A percentile compares a stretch with the other conserved stretches of the same genome.
These are phyloP conservation scores for Phenganax marumi DNA, from an alignment of 92 coral and sea anemone species.

Conservation along the genomic window DNA sequence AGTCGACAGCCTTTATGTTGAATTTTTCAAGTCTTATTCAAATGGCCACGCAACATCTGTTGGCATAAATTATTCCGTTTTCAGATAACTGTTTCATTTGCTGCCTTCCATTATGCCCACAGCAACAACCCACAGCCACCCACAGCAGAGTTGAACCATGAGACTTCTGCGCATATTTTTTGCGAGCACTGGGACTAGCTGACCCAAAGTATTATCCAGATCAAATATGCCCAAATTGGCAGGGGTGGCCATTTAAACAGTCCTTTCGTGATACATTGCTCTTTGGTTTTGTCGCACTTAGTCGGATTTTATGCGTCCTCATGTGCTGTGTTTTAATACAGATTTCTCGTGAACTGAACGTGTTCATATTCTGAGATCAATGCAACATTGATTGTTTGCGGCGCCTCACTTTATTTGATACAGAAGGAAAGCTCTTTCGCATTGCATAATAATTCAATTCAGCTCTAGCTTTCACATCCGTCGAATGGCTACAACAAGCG, in stretches of 20 bases:
- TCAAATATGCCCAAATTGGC: constrained; percentile 13
- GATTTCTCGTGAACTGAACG: constrained; percentile 3
- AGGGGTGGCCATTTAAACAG: constrained; percentile 17
- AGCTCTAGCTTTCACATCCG: neutral
- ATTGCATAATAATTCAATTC: too few species aligned
- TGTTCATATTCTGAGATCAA: neutral
- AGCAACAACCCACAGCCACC: too few species aligned
- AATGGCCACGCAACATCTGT: too few species aligned
- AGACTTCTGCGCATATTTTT: neutral
- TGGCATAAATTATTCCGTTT: too few species aligned
- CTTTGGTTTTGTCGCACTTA: neutral
- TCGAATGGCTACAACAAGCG: constrained; percentile 23
- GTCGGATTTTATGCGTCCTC: neutral
- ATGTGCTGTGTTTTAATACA: constrained; percentile 6
- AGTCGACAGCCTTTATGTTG: too few species aligned
- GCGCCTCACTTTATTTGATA: constrained; percentile 20
- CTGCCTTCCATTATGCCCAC: too few species aligned
- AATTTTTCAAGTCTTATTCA: too few species aligned
- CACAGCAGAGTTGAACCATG: too few species aligned
- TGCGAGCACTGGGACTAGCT: neutral
- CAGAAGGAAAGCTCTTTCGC: neutral
- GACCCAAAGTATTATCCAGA: constrained; percentile 9
- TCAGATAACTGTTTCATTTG: too few species aligned
- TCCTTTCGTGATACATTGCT: constrained; percentile 7
- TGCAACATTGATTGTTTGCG: neutral